Percentiles rank a stretch among this genome's conserved stretches.
Conservation (phyloP, 2,888 invertebrate species). For the Phasia obesa region DNA sequence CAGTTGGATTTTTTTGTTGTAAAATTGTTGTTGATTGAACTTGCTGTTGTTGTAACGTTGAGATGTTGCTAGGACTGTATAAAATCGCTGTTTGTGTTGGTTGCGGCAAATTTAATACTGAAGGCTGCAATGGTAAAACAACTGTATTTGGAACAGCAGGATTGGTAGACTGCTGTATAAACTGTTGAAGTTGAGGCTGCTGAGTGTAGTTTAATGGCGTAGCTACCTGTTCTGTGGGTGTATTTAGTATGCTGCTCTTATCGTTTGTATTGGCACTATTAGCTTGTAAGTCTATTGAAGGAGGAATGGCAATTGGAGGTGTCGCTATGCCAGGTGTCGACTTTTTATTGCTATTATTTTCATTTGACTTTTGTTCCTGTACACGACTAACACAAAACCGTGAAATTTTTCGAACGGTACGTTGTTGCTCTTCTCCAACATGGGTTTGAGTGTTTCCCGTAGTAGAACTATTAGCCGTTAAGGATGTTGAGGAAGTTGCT, state of each 20-base stretch:
- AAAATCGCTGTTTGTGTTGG: constrained; percentile 57
- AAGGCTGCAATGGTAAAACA: constrained; percentile 32
- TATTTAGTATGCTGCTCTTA: constrained; percentile 75
- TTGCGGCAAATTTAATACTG: constrained; percentile 61
- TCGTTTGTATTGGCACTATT: constrained; percentile 43
- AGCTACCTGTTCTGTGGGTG: constrained; percentile 76
- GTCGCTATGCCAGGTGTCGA: constrained; percentile 63
- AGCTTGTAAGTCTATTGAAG: constrained; percentile 53
- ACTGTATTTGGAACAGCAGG: constrained; percentile 11
- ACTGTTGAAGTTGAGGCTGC: constrained; percentile 56
- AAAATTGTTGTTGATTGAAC: constrained; percentile 48
- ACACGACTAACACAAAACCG: constrained; percentile 79
- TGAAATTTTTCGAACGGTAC: constrained; percentile 76
- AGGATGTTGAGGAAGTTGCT: neutral
- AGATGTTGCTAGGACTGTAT: constrained; percentile 57
- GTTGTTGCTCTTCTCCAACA: constrained; percentile 72
- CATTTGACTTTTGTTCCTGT: constrained; percentile 74
- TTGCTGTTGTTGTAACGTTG: constrained; percentile 57
- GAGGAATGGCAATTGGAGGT: constrained; percentile 4
- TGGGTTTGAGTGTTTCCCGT: constrained; percentile 59
- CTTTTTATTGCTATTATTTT: constrained; percentile 25
- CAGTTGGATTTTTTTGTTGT: constrained; percentile 62
- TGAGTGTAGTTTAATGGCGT: constrained; percentile 10
- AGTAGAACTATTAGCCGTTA: neutral
- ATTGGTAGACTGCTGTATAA: constrained; percentile 12